These are phyloP conservation scores for Terebella lapidaria DNA, from an alignment of 2,888 invertebrate species.

Conservation along the genomic window DNA sequence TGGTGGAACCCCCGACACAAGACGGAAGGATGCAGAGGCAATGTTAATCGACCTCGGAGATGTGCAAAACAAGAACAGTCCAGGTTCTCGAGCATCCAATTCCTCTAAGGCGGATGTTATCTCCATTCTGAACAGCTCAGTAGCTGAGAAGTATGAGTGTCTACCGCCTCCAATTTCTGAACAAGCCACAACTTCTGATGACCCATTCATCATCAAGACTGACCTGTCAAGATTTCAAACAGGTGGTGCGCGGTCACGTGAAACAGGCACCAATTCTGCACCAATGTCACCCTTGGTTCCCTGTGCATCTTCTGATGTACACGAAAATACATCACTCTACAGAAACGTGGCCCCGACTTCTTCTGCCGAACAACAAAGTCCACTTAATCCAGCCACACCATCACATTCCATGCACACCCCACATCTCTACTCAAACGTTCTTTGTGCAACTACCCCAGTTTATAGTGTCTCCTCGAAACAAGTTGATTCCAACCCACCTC, in stretches of 20 bases:
- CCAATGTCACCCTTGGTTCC: not conserved
- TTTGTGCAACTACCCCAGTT: not conserved
- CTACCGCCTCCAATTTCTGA: conserved; percentile 21
- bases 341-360: too few relatives aligned
- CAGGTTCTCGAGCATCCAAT: not conserved
- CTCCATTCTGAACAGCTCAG: conserved; percentile 18
- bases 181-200: not conserved
- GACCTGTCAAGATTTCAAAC: not conserved
- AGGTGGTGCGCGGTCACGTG: not conserved
- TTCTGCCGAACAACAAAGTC: not conserved
- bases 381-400: not conserved
- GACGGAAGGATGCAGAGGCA: not conserved
- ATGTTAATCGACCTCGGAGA: not conserved
- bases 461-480: too few relatives aligned
- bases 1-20: too few relatives aligned
- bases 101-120: conserved; percentile 1
- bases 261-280: not conserved
- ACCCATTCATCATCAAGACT: conserved; percentile 12
- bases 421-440: not conserved
- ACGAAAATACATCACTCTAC: too few relatives aligned
- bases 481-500: too few relatives aligned
- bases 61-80: conserved; percentile 1
- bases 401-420: too few relatives aligned
- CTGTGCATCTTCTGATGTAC: not conserved
- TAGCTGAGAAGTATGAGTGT: conserved; percentile 19